A percentile compares a stretch with the other conserved stretches of the same genome.
Conservation (phyloP, 2,113 vertebrate genomes). For the Phainopepla nitens region DNA sequence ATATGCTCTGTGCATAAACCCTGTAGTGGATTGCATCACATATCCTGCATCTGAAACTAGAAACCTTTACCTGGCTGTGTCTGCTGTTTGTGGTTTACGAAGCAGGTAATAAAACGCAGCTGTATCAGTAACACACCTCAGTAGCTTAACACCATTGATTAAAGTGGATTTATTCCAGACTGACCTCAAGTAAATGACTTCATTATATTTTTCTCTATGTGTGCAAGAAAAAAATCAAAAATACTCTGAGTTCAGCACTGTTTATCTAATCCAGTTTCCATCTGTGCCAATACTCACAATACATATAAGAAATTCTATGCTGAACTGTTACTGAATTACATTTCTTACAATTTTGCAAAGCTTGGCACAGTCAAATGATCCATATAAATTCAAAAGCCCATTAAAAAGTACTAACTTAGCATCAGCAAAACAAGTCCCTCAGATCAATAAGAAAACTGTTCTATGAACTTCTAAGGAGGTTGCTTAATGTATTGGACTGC, state of each 20-base stretch:
- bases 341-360: not conserved
- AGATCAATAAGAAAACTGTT: not conserved
- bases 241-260: not conserved
- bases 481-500: not conserved
- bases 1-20: not conserved
- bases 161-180: slow-evolving; percentile 5
- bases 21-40: slow-evolving; percentile 15
- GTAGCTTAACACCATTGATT: not conserved
- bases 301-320: not conserved
- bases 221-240: not conserved
- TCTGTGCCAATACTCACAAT: not conserved
- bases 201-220: slow-evolving; percentile 11
- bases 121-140: not conserved
- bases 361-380: not conserved
- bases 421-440: not conserved
- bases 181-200: not conserved
- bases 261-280: not conserved
- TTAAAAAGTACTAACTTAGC: not conserved
- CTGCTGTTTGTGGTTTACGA: not conserved
- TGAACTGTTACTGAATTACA: not conserved
- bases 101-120: not conserved
- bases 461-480: not conserved
- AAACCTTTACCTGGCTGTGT: not conserved
- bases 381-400: not conserved
- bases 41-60: not conserved